phyloP scores from a whole-genome alignment of 2,113 vertebrate genomes.

The Brevimyrus niger region DNA sequence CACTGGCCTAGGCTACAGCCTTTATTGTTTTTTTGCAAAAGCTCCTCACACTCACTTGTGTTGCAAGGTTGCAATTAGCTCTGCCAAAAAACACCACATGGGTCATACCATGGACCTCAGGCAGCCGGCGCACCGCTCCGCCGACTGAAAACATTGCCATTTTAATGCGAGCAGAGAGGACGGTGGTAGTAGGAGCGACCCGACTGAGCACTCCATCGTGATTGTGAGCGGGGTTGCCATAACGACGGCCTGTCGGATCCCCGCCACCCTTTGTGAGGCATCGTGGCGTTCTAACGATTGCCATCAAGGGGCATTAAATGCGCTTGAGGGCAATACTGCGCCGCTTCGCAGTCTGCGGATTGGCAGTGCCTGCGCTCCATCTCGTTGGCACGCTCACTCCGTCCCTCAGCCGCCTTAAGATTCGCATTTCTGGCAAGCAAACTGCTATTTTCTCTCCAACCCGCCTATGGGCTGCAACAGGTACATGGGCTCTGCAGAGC shows the following conservation, averaged over 20 bases:
- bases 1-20: background rate
- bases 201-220: background rate
- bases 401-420: background rate
- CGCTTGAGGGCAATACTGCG: background rate
- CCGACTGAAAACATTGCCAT: background rate
- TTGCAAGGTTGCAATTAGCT: background rate
- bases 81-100: background rate
- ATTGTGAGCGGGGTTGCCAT: background rate
- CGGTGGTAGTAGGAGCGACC: background rate
- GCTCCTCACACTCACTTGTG: background rate
- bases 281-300: background rate
- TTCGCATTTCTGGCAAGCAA: background rate
- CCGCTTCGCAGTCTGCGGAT: background rate
- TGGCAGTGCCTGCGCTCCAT: background rate
- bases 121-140: background rate
- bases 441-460: background rate
- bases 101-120: background rate
- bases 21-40: background rate
- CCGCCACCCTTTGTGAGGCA: background rate
- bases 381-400: background rate
- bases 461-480: background rate
- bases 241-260: conserved; percentile 2
- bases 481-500: background rate
- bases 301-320: background rate
- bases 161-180: background rate